Percentiles rank a stretch among this genome's conserved stretches.
These are phyloP conservation scores for Dendropsophus ebraccatus DNA, from an alignment of 2,113 vertebrate genomes.

Conservation along the genomic window DNA sequence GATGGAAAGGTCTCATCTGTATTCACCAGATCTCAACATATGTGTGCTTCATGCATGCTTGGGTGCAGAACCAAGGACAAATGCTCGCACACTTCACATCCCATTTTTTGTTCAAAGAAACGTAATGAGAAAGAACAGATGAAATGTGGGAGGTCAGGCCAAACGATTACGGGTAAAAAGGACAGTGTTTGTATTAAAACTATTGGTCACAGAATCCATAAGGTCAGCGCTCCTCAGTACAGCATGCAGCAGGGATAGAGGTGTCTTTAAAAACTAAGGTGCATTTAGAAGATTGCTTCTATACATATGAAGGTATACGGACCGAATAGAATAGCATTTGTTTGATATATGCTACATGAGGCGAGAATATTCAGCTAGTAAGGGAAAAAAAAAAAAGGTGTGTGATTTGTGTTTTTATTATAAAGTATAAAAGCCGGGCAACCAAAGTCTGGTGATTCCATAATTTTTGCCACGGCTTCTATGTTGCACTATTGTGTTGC, in stretches of 20 bases:
- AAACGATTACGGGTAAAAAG: background rate
- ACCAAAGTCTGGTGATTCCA: no score
- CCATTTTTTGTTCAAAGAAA: background rate
- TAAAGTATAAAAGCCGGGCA: no score
- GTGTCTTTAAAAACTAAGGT: background rate
- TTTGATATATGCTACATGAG: no score
- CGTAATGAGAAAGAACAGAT: slow-evolving; percentile 9
- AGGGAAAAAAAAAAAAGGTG: background rate
- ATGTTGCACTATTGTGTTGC: background rate
- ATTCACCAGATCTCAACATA: background rate
- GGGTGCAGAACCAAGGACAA: background rate
- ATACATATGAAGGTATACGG: background rate
- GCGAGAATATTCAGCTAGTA: no score
- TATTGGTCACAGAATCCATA: background rate
- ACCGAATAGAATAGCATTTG: background rate
- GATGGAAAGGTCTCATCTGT: background rate
- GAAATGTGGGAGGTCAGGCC: slow-evolving; percentile 5
- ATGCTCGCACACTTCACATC: no score
- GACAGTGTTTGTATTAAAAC: background rate
- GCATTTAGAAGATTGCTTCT: background rate
- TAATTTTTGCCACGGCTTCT: background rate
- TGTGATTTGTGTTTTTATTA: no score
- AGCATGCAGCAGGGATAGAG: background rate
- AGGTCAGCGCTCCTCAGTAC: background rate
- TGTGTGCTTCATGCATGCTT: background rate